Conservation (phyloP, 2,888 invertebrate genomes). For the Tiliacea aurago region DNA sequence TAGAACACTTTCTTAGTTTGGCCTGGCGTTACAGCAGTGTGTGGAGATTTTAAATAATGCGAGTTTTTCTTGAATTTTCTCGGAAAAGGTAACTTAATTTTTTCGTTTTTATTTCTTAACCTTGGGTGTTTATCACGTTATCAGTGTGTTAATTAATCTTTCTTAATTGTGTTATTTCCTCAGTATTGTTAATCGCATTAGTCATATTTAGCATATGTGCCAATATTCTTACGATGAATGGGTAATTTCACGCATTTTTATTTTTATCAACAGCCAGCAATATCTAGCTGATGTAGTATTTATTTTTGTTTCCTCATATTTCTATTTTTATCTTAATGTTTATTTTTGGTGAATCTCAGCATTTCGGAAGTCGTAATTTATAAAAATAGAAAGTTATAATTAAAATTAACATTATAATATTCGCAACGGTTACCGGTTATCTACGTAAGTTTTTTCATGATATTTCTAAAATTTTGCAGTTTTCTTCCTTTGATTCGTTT, state of each 20-base stretch:
- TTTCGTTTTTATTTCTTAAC: not conserved
- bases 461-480: not conserved
- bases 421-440: conserved; percentile 9
- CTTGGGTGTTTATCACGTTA: conserved; percentile 1
- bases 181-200: conserved; percentile 24
- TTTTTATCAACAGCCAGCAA: not conserved
- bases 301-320: conserved; percentile 14
- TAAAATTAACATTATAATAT: conserved; percentile 24
- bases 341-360: not conserved
- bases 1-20: not conserved
- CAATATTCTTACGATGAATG: conserved; percentile 26
- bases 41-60: not conserved
- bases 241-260: conserved; percentile 29
- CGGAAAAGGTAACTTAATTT: not conserved
- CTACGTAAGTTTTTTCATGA: conserved; percentile 11
- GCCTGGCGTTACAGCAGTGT: too few species aligned
- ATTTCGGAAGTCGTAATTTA: not conserved
- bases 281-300: not conserved
- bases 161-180: conserved; percentile 28
- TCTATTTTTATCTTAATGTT: not conserved
- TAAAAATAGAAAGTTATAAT: conserved; percentile 46
- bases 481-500: conserved; percentile 2
- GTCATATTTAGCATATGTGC: conserved; percentile 10
- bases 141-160: not conserved
- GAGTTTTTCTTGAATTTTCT: not conserved